A percentile compares a stretch with the other conserved stretches of the same genome.
phyloP scores from a whole-genome alignment of 2,797 vertebrate species.

The Jordanella pulchra region DNA sequence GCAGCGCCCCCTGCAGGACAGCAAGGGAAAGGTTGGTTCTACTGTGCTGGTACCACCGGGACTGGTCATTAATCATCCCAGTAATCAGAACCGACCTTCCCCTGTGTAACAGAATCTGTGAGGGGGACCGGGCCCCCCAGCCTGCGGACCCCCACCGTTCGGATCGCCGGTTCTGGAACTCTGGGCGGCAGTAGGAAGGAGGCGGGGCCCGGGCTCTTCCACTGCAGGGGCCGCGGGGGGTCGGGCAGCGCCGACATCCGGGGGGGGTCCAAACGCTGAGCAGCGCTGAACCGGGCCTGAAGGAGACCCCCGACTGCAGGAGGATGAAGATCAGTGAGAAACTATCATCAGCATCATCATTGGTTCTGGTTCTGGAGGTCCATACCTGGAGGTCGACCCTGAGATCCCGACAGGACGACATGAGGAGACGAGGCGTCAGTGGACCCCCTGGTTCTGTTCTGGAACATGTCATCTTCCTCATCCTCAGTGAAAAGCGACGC shows the following conservation, averaged over 20 bases:
- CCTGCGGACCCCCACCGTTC: conserved; percentile 84
- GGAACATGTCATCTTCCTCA: conserved; percentile 84
- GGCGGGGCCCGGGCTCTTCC: conserved; percentile 69
- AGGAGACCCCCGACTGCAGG: conserved; percentile 83
- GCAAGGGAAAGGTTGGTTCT: neutral
- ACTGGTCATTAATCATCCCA: no score
- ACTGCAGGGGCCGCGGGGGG: conserved; percentile 26
- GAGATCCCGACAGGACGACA: conserved; percentile 74
- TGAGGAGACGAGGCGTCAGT: conserved; percentile 83
- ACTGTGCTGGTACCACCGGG: no score
- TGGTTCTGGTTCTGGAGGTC: neutral
- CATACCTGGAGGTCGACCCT: conserved; percentile 57
- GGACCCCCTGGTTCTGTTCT: conserved; percentile 69
- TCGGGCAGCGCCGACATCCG: conserved; percentile 13
- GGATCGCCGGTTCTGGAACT: conserved; percentile 76
- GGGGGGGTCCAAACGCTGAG: conserved; percentile 65
- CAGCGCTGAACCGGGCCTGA: conserved; percentile 80
- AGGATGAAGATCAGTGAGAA: neutral
- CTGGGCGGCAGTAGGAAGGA: conserved; percentile 76
- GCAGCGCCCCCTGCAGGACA: conserved; percentile 75
- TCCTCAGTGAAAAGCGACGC: conserved; percentile 91
- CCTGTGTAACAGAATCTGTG: conserved; percentile 76
- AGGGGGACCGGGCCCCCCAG: conserved; percentile 81
- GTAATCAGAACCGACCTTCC: conserved; percentile 69
- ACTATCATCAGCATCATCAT: neutral